These are phyloP conservation scores for Helicoverpa armigera DNA, from an alignment of 1,140 invertebrate species.

Conservation along the genomic window DNA sequence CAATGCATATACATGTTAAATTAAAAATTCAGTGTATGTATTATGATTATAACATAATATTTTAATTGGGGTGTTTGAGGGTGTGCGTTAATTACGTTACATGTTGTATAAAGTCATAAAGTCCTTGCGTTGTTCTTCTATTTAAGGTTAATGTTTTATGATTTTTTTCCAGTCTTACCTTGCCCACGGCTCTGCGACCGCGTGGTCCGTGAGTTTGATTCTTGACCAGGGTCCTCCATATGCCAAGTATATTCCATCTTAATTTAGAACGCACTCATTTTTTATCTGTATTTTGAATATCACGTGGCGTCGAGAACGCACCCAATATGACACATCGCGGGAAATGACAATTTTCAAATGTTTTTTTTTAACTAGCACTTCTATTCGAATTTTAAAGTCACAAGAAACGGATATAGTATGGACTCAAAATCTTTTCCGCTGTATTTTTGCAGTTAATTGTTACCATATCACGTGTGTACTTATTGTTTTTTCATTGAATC, in stretches of 20 bases:
- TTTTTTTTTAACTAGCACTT: background rate
- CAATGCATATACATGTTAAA: no score
- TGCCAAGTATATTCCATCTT: conserved; percentile 84
- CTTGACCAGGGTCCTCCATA: conserved; percentile 71
- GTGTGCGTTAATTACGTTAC: no score
- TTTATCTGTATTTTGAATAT: conserved; percentile 50
- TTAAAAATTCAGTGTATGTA: no score
- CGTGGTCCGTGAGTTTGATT: conserved; percentile 46
- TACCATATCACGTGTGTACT: conserved; percentile 7
- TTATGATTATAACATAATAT: no score
- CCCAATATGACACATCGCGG: conserved; percentile 66
- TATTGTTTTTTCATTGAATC: conserved; percentile 28
- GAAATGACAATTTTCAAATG: conserved; percentile 31
- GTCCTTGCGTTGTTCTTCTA: no score
- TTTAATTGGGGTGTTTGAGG: no score
- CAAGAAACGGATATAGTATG: background rate
- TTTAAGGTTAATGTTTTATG: background rate
- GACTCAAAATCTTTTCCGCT: background rate
- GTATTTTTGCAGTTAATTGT: background rate
- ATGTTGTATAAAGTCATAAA: no score
- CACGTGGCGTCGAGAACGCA: conserved; percentile 74
- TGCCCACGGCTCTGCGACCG: conserved; percentile 58
- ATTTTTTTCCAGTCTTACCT: conserved; percentile 43
- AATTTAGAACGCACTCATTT: conserved; percentile 62
- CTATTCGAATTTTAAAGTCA: background rate